Evolutionary conservation across 1,140 invertebrate genomes (phyloP).

Genomic region (Grapholita molesta): DNA sequence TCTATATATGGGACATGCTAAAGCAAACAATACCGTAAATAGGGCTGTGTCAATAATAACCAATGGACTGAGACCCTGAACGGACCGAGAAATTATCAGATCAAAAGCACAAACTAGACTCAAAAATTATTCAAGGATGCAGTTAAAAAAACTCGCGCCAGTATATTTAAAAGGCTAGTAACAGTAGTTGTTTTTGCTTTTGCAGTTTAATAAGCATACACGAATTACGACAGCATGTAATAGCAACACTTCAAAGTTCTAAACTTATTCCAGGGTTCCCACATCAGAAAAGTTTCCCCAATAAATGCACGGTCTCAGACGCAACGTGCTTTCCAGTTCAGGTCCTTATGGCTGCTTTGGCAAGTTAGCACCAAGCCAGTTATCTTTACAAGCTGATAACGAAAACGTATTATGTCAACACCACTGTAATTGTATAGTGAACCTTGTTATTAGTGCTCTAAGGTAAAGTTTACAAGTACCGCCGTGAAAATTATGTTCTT

Average conservation of each 20-base stretch:
- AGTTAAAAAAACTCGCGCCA: too few relatives aligned
- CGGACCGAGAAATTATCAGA: too few relatives aligned
- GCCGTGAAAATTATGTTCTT: not conserved
- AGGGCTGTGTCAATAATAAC: too few relatives aligned
- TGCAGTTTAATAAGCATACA: too few relatives aligned
- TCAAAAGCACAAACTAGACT: too few relatives aligned
- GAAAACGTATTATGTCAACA: not conserved
- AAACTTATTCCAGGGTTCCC: not conserved
- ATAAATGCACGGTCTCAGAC: not conserved
- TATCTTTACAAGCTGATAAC: not conserved
- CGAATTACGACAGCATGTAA: too few relatives aligned
- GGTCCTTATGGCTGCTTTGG: not conserved
- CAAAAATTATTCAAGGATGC: too few relatives aligned
- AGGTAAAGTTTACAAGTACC: not conserved
- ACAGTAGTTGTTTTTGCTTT: too few relatives aligned
- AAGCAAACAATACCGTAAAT: too few relatives aligned
- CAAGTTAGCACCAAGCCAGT: not conserved
- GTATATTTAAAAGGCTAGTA: too few relatives aligned
- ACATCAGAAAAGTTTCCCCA: not conserved
- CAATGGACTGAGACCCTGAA: too few relatives aligned
- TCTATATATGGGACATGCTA: too few relatives aligned
- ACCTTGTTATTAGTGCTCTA: not conserved
- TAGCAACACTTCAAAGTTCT: not conserved
- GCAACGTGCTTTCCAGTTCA: not conserved
- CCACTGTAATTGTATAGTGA: not conserved